phyloP scores from a whole-genome alignment of 2,797 vertebrate genomes.

The Alectoris magna region DNA sequence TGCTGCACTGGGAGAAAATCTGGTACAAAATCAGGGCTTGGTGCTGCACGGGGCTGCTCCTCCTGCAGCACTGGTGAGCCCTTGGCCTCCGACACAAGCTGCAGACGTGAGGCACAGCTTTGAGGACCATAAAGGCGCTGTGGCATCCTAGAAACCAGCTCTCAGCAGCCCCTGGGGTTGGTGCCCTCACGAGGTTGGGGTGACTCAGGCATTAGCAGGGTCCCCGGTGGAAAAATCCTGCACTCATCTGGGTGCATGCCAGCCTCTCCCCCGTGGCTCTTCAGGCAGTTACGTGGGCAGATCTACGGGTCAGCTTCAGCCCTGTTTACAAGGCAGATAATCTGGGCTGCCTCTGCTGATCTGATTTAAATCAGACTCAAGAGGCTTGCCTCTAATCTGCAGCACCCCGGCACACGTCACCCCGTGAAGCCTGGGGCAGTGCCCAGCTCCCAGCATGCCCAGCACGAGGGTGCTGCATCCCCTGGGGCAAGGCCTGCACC shows the following conservation, averaged over 20 bases:
- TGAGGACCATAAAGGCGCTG: not conserved
- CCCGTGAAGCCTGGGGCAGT: slow-evolving; percentile 7
- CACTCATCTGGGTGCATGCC: not conserved
- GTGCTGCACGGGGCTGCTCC: not conserved
- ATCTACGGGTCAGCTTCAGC: not conserved
- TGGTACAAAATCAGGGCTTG: accelerated
- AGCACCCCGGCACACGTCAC: slow-evolving; percentile 42
- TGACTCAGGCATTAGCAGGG: not conserved
- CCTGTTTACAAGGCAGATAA: slow-evolving; percentile 67
- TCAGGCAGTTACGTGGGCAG: not conserved
- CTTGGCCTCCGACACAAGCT: not conserved
- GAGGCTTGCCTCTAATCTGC: slow-evolving; percentile 56
- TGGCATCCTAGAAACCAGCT: accelerated
- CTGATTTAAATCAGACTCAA: slow-evolving; percentile 58
- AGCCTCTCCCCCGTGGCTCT: not conserved
- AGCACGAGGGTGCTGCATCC: not conserved
- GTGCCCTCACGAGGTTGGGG: not conserved
- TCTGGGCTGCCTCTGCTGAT: slow-evolving; percentile 53
- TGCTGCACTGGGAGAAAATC: not conserved
- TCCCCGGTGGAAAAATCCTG: slow-evolving; percentile 4
- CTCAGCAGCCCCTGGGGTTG: accelerated
- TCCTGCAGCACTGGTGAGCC: not conserved
- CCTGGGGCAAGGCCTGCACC: accelerated
- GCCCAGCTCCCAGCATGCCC: slow-evolving; percentile 15
- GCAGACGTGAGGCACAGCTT: accelerated